Conservation (phyloP, 2,797 vertebrate genomes). For the Phrynocephalus forsythii region DNA sequence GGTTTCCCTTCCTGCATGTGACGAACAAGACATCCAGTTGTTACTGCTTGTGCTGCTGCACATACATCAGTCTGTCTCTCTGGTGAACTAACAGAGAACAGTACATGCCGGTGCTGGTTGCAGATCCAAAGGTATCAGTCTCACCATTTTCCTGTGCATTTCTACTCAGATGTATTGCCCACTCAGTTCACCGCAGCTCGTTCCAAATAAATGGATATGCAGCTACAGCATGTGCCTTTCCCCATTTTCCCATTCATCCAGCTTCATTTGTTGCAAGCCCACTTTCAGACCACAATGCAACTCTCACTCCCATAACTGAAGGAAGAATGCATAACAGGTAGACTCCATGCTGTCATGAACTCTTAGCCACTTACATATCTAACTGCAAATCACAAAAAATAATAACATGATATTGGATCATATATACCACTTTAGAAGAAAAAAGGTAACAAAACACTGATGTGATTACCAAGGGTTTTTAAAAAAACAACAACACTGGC, state of each 20-base stretch:
- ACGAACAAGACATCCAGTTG: background rate
- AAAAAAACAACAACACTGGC: background rate
- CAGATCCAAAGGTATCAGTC: background rate
- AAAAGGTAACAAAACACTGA: background rate
- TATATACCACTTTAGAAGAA: background rate
- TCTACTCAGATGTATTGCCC: background rate
- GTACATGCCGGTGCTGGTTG: background rate
- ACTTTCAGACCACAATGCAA: background rate
- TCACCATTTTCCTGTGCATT: too few species aligned
- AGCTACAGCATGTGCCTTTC: background rate
- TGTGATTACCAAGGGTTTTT: background rate
- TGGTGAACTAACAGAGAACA: background rate
- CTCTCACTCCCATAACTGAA: background rate
- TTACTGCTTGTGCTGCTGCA: background rate
- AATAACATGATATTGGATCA: background rate
- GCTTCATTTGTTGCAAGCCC: background rate
- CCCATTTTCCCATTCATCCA: background rate
- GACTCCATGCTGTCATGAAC: background rate
- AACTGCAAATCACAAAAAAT: slow-evolving; percentile 14
- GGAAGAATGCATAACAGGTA: background rate
- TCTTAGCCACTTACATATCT: background rate
- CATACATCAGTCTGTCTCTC: background rate
- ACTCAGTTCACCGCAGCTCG: background rate
- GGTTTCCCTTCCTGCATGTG: background rate
- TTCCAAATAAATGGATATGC: background rate